Conservation (phyloP, 92 coral and sea anemone species). For the Porites lobata region DNA sequence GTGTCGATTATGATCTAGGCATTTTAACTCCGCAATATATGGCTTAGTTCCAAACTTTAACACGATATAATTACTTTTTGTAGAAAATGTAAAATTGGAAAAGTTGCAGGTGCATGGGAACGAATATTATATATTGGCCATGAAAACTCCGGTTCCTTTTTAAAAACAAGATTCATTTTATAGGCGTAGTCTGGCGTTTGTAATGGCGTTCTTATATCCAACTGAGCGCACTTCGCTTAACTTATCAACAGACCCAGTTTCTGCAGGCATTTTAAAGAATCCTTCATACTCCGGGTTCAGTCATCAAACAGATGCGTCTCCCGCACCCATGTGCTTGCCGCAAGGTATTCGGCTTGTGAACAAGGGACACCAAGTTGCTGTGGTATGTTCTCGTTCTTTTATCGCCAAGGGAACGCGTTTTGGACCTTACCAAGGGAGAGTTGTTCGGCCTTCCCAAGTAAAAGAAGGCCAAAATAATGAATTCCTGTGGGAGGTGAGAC, state of each 20-base stretch:
- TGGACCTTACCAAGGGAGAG: conserved; percentile 94
- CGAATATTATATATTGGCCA: conserved; percentile 15
- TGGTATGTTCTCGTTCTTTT: conserved; percentile 74
- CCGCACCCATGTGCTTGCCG: conserved; percentile 18
- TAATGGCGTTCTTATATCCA: conserved; percentile 9
- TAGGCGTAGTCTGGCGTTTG: too few species aligned
- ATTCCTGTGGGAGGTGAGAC: conserved; percentile 86
- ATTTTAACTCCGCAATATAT: conserved; percentile 34
- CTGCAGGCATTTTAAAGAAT: conserved; percentile 10
- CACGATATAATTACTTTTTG: conserved; percentile 30
- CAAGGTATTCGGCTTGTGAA: conserved; percentile 34
- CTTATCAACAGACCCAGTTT: not conserved
- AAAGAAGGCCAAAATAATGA: conserved; percentile 67
- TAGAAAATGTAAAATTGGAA: conserved; percentile 23
- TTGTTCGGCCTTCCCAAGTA: conserved; percentile 71
- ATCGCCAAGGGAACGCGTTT: conserved; percentile 92
- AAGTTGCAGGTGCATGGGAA: conserved; percentile 24
- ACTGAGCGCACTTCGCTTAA: not conserved
- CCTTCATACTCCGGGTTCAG: not conserved
- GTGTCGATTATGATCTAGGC: conserved; percentile 20
- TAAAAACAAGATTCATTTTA: too few species aligned
- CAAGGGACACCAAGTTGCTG: conserved; percentile 24
- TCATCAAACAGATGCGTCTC: not conserved
- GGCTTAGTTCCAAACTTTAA: conserved; percentile 35
- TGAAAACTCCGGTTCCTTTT: not conserved